Base-by-base conservation (phyloP, 2,113 vertebrate genomes). In the Chelonoidis abingdonii region DNA sequence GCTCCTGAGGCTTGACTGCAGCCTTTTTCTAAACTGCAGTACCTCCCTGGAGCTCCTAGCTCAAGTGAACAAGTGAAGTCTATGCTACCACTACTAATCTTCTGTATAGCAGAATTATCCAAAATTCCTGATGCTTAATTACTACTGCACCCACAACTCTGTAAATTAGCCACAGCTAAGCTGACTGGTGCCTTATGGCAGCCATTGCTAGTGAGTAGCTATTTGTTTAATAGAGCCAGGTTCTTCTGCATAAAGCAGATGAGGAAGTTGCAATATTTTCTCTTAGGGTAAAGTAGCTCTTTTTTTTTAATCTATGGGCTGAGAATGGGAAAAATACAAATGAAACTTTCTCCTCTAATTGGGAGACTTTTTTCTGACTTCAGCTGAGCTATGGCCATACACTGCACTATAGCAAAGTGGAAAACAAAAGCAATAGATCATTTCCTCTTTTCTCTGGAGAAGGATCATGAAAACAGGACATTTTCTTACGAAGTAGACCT, bases 321-420 rank as follows among this genome's bases (percentile, higher is more conserved):
- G 13, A 41, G 16, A 78, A 31, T 62, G 57, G 57, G 57, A 31
- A 38, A 50, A 44, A 44, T 9, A n/a, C 41, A 85, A 80, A 75
- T n/a, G 22, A 52, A 75, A 21, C 65, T 72, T 69, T 69, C 65
- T 53, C 21, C 31, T 50, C 56, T 12, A 35, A 1, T 72, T 44
- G 4, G 25, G n/a, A 83, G n/a, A 21, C 21, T 11, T 16, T 8
- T 86, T 41, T 50, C 57, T 53, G 29, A 2, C 10, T 16, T 38
- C 41, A 31, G 31, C 69, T 80, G 38, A n/a, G 38, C n/a, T 57
- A 19, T 27, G 19, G 72, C 47, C 83, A 0, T 72, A 3, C 31
- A 24, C 0, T 38, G 3, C 41, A 62, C 27, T 78, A 53, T 84
- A 38, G 53, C 52, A 0, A 0, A 75, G 83, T 2, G 89, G 86